phyloP scores from a whole-genome alignment of 92 coral and sea anemone species.

The Bergia puertoricense region DNA sequence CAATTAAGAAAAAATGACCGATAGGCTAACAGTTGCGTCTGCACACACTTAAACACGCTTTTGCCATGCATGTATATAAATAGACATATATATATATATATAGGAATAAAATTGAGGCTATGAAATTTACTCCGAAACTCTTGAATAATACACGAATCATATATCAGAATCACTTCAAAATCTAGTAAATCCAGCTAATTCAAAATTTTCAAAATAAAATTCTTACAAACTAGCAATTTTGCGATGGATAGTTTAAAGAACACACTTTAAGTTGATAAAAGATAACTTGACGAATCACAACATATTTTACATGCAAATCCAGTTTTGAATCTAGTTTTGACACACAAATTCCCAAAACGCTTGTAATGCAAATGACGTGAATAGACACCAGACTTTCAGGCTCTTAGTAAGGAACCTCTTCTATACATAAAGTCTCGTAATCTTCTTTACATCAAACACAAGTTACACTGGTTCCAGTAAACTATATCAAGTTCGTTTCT shows the following conservation, averaged over 20 bases:
- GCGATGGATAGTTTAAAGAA: background rate
- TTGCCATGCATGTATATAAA: constrained; percentile 8
- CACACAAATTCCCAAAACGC: background rate
- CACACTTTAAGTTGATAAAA: background rate
- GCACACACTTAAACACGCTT: background rate
- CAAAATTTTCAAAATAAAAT: background rate
- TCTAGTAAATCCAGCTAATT: background rate
- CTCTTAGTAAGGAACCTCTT: no score
- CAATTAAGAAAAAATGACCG: background rate
- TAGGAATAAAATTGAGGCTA: constrained; percentile 15
- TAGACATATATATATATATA: background rate
- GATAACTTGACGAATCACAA: background rate
- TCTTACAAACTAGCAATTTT: background rate
- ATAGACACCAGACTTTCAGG: background rate
- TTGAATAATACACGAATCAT: background rate
- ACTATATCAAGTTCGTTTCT: no score
- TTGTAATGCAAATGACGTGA: background rate
- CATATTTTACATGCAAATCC: background rate
- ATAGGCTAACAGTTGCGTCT: background rate
- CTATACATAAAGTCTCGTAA: background rate
- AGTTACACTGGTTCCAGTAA: background rate
- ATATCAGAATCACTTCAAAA: background rate
- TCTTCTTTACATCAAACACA: background rate
- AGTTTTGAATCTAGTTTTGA: background rate
- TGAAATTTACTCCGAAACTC: constrained; percentile 12